phyloP scores from a whole-genome alignment of 2,888 invertebrate genomes.

The Oscheius sp. region DNA sequence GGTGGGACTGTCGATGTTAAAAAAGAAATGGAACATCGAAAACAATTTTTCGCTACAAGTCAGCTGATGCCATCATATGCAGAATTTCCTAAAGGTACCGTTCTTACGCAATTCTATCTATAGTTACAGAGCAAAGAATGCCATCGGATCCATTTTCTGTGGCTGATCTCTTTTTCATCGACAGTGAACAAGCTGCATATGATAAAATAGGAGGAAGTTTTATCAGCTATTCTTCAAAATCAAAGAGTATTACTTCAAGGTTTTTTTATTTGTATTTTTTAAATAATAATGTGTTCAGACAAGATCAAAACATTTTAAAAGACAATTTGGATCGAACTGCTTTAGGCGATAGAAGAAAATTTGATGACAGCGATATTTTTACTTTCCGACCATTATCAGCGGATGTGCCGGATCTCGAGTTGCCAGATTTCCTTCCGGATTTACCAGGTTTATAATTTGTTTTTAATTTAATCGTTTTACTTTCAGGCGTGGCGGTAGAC shows the following conservation, averaged over 20 bases:
- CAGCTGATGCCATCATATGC: not conserved
- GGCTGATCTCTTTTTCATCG: conserved; percentile 27
- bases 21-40: conserved; percentile 41
- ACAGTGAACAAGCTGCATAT: conserved; percentile 23
- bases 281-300: too few species aligned
- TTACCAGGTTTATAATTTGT: conserved; percentile 41
- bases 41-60: conserved; percentile 49
- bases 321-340: conserved; percentile 23
- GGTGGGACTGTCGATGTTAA: conserved; percentile 36
- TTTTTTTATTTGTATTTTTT: not conserved
- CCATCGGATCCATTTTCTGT: conserved; percentile 7
- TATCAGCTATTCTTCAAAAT: conserved; percentile 19
- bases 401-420: conserved; percentile 39
- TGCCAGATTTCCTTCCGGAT: conserved; percentile 55
- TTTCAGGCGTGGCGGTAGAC: conserved; percentile 40
- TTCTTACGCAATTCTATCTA: not conserved
- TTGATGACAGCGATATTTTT: conserved; percentile 47
- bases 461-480: not conserved
- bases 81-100: conserved; percentile 16
- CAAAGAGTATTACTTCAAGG: conserved; percentile 31
- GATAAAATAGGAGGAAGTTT: conserved; percentile 26
- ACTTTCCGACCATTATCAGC: conserved; percentile 39
- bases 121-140: not conserved
- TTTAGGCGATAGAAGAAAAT: conserved; percentile 17
- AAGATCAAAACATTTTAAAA: not conserved